Evolutionary conservation across 1,140 invertebrate genomes (phyloP).

Genomic region (Hylaeus volcanicus): DNA sequence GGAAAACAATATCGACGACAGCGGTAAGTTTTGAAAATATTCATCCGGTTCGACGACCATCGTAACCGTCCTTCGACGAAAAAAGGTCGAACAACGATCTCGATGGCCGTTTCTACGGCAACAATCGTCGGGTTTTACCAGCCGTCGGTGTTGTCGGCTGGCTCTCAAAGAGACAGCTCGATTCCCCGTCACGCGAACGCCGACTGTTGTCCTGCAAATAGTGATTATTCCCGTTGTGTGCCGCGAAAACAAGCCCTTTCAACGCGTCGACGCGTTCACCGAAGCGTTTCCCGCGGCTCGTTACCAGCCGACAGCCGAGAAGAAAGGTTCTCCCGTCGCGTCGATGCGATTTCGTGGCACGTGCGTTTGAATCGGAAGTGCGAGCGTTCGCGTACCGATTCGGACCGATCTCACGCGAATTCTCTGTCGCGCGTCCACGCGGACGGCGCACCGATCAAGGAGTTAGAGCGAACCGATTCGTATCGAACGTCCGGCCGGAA

Average conservation of each 20-base stretch:
- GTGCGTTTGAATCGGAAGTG: not conserved
- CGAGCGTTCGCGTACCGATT: not conserved
- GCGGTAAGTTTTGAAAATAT: no score
- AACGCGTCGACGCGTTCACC: not conserved
- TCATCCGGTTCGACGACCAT: no score
- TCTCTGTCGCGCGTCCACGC: no score
- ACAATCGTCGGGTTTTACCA: slow-evolving; percentile 6
- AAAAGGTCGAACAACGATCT: not conserved
- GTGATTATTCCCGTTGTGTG: slow-evolving; percentile 22
- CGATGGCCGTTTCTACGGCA: not conserved
- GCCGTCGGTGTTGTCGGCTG: not conserved
- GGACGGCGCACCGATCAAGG: no score
- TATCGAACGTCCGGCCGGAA: no score
- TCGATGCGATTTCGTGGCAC: slow-evolving; percentile 22
- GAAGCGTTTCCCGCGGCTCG: not conserved
- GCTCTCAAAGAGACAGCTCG: not conserved
- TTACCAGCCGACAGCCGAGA: not conserved
- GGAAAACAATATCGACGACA: no score
- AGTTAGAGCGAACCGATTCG: no score
- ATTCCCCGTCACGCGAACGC: slow-evolving; percentile 10
- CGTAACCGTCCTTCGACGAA: not conserved
- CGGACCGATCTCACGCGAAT: not conserved
- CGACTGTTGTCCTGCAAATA: slow-evolving; percentile 1
- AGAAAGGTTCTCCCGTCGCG: not conserved
- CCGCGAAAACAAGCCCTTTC: not conserved